These are phyloP conservation scores for Eunapius fragilis DNA, from an alignment of 37 sponge, comb jelly and placozoan genomes.

Conservation along the genomic window DNA sequence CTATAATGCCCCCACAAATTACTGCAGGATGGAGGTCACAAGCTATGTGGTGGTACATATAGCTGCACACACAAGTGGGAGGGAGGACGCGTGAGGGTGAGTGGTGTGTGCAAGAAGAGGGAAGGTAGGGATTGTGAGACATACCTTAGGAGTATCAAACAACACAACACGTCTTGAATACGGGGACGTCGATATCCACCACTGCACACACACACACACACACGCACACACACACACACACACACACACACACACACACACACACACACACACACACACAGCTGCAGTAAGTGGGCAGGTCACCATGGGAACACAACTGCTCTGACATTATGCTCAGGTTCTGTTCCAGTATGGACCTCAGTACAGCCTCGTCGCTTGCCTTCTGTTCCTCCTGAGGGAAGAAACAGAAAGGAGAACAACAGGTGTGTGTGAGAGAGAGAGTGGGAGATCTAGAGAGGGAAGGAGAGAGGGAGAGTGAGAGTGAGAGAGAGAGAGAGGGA, in stretches of 20 bases:
- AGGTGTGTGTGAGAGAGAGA: constrained; percentile 9
- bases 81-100: not conserved
- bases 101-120: too few relatives aligned
- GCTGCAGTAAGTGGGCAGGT: too few relatives aligned
- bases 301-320: too few relatives aligned
- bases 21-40: too few relatives aligned
- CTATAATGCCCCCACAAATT: too few relatives aligned
- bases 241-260: not conserved
- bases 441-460: not conserved
- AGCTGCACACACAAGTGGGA: too few relatives aligned
- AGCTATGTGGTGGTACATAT: too few relatives aligned
- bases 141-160: constrained; percentile 49
- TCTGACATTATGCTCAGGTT: constrained; percentile 55
- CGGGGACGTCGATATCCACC: constrained; percentile 59
- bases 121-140: not conserved
- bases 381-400: constrained; percentile 47
- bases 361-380: constrained; percentile 43
- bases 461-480: not conserved
- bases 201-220: constrained; percentile 67
- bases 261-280: not conserved
- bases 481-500: not conserved
- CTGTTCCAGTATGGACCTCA: constrained; percentile 58
- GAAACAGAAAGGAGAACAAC: not conserved
- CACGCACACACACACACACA: not conserved
- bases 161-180: constrained; percentile 55